phyloP scores from a whole-genome alignment of 1,140 invertebrate species.

The Polypedilum vanderplanki region DNA sequence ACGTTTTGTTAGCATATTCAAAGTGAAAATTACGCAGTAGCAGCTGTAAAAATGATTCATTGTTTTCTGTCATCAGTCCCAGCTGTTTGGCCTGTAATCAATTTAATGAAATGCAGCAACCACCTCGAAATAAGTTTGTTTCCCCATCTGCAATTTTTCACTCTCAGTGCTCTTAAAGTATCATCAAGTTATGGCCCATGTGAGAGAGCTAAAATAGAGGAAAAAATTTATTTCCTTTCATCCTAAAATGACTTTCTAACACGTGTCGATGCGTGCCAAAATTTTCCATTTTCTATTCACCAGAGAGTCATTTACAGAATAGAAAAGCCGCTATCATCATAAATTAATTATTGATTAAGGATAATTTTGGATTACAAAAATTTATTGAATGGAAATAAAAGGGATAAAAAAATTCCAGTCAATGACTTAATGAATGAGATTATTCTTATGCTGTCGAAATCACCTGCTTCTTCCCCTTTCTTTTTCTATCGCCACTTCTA shows the following conservation, averaged over 20 bases:
- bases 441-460: background rate
- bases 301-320: background rate
- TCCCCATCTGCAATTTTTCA: slow-evolving; percentile 15
- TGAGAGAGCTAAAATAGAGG: background rate
- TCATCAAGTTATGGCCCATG: background rate
- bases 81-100: background rate
- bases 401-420: slow-evolving; percentile 6
- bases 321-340: slow-evolving; percentile 10
- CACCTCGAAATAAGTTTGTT: background rate
- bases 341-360: slow-evolving; percentile 29
- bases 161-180: background rate
- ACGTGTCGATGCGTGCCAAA: background rate
- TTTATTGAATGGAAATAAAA: slow-evolving; percentile 11
- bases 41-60: no score
- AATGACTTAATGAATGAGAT: background rate
- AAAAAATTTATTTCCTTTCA: background rate
- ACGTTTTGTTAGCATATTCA: no score
- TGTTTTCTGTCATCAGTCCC: no score
- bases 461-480: background rate
- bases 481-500: no score
- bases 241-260: background rate
- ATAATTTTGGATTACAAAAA: slow-evolving; percentile 14
- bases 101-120: slow-evolving; percentile 9
- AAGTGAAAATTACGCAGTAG: no score
- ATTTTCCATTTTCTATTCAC: background rate